phyloP scores from a whole-genome alignment of 2,888 invertebrate genomes.

The Ophioninae sp. region DNA sequence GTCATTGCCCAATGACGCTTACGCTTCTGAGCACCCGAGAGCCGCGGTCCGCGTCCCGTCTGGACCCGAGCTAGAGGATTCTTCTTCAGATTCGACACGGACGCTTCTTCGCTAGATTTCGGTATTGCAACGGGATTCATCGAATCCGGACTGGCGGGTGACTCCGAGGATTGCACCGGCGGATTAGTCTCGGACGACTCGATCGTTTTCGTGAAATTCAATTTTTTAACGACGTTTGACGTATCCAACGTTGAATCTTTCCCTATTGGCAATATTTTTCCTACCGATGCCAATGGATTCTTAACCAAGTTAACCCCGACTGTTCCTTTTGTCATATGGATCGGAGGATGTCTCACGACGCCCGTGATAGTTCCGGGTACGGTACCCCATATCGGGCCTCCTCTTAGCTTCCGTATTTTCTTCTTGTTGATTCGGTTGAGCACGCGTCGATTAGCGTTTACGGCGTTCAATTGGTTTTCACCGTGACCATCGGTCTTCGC shows the following conservation, averaged over 20 bases:
- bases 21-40: slow-evolving; percentile 55
- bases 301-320: slow-evolving; percentile 21
- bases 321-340: slow-evolving; percentile 32
- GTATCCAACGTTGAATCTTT: slow-evolving; percentile 45
- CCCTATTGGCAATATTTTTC: slow-evolving; percentile 44
- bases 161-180: not conserved
- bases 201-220: not conserved
- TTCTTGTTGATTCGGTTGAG: slow-evolving; percentile 45
- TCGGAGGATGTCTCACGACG: slow-evolving; percentile 42
- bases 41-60: slow-evolving; percentile 12
- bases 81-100: slow-evolving; percentile 34
- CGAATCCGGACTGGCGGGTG: slow-evolving; percentile 50
- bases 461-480: slow-evolving; percentile 35
- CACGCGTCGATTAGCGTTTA: slow-evolving; percentile 15
- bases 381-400: slow-evolving; percentile 29
- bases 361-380: slow-evolving; percentile 53
- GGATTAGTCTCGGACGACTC: not conserved
- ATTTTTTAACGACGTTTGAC: not conserved
- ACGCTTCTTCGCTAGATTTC: slow-evolving; percentile 38
- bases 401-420: slow-evolving; percentile 40
- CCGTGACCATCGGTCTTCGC: slow-evolving; percentile 19
- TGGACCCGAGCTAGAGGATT: slow-evolving; percentile 46
- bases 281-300: slow-evolving; percentile 43
- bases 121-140: slow-evolving; percentile 31
- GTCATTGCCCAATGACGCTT: slow-evolving; percentile 56